phyloP scores from a whole-genome alignment of 2,113 vertebrate species.

The Casuarius casuarius region DNA sequence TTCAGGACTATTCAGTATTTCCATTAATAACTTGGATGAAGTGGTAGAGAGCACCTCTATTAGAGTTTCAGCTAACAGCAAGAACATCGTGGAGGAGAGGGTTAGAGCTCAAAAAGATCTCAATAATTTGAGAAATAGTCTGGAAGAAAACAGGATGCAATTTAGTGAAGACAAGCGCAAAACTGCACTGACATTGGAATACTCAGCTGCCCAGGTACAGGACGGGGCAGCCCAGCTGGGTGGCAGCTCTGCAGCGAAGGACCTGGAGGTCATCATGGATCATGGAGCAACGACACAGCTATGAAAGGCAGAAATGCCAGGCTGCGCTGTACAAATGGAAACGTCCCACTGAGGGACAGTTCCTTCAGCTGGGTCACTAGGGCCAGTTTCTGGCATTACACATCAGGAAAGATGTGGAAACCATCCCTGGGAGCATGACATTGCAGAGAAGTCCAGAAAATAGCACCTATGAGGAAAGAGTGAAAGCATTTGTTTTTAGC shows the following conservation, averaged over 20 bases:
- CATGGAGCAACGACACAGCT: background rate
- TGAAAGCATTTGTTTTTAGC: background rate
- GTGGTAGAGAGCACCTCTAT: background rate
- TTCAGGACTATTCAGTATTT: background rate
- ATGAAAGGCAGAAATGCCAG: background rate
- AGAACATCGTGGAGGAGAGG: background rate
- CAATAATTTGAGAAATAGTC: conserved; percentile 8
- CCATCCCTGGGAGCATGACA: background rate
- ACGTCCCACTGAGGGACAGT: background rate
- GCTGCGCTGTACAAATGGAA: background rate
- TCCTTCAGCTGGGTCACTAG: background rate
- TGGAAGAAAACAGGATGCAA: conserved; percentile 37
- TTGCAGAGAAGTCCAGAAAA: background rate
- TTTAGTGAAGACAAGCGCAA: background rate
- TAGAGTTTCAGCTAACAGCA: background rate
- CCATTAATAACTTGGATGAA: conserved; percentile 23
- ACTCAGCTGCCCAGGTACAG: background rate
- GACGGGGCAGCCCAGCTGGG: background rate
- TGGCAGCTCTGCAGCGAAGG: background rate
- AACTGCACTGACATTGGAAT: background rate
- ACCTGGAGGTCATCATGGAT: background rate
- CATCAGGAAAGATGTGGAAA: rapidly evolving
- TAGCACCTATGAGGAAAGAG: background rate
- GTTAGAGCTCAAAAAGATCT: background rate
- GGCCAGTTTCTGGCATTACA: background rate